Evolutionary conservation across 2,888 invertebrate genomes (phyloP), one percentile per base, ranked within the genome.

Genomic region (Tromatobia lineatoria): DNA sequence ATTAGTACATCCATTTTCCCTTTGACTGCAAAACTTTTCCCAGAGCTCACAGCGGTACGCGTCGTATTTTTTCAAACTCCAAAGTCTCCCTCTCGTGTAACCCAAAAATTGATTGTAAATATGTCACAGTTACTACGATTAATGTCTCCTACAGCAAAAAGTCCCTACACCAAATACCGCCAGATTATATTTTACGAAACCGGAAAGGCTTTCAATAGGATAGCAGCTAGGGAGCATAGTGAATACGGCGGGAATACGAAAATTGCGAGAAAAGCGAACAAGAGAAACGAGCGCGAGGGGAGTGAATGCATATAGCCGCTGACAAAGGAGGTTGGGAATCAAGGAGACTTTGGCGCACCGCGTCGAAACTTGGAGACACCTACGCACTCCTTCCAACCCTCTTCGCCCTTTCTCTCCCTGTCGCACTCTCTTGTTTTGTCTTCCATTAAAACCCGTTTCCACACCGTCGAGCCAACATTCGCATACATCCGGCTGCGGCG

Each of bases 111-210:
- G 38, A 70, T 70, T 29, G 1, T 38, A 38, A 20, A 70, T 70
- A 20, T 3, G n/a, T 67, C 45, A 23, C 67, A 69, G 13, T 38
- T 34, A 34, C 18, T 1, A 18, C n/a, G 18, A 69, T 69, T 69
- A 50, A 69, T 69, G 50, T 50, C 15, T 4, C 3, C n/a, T n/a
- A 13, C 13, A 13, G 13, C 25, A 57, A 25, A 57, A 25, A 2
- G 11, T 1, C 90, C 90, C 88, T 90, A 86, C 88, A 87, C 82
- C 83, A 87, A 88, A 89, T 89, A 90, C 90, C 87, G 85, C 88
- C 88, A 91, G 90, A 90, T 90, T 90, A 91, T 91, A 90, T 91
- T 85, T 87, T 52, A 61, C 38, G 76, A 64, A 64, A 71, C 54
- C 64, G 47, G 34, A 82, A 77, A 66, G 81, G 50, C 45, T 54